Percentiles rank a stretch among this genome's conserved stretches.
Evolutionary conservation across 1,140 invertebrate species (phyloP).

Genomic region (Campodea augens): DNA sequence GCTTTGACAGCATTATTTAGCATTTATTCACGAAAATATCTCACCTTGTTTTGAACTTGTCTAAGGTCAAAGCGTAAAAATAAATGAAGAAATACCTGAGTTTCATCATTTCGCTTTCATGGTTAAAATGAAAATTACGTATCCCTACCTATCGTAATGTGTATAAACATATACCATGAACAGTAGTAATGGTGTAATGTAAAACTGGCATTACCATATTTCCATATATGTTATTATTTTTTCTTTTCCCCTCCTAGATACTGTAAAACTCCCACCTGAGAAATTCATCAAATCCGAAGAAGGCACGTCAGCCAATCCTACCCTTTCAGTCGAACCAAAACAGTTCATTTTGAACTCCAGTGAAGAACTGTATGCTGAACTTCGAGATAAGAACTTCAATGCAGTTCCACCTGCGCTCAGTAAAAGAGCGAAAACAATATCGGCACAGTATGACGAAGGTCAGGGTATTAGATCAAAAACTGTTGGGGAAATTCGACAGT

Average conservation of each 20-base stretch:
- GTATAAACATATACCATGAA: neutral
- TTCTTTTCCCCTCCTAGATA: slow-evolving; percentile 31
- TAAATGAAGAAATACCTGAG: too few relatives aligned
- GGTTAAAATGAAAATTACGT: too few relatives aligned
- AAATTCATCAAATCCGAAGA: slow-evolving; percentile 54
- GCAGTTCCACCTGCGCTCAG: slow-evolving; percentile 69
- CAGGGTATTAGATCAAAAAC: slow-evolving; percentile 71
- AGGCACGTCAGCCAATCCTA: slow-evolving; percentile 31
- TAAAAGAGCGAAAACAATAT: slow-evolving; percentile 69
- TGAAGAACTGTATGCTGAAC: slow-evolving; percentile 73
- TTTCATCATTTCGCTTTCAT: too few relatives aligned
- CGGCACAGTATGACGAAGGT: slow-evolving; percentile 65
- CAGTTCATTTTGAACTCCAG: slow-evolving; percentile 72
- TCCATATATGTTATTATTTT: neutral
- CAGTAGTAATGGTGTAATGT: neutral
- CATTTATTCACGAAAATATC: too few relatives aligned
- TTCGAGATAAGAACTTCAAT: slow-evolving; percentile 86
- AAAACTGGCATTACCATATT: neutral
- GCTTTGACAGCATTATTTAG: too few relatives aligned
- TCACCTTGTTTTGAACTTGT: too few relatives aligned
- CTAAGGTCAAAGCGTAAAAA: too few relatives aligned
- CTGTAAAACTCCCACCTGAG: slow-evolving; percentile 61
- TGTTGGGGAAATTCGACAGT: slow-evolving; percentile 81
- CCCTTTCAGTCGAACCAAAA: slow-evolving; percentile 50
- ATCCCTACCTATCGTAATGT: too few relatives aligned